Conservation (phyloP, 2,113 vertebrate genomes). For the Pluvianellus socialis region DNA sequence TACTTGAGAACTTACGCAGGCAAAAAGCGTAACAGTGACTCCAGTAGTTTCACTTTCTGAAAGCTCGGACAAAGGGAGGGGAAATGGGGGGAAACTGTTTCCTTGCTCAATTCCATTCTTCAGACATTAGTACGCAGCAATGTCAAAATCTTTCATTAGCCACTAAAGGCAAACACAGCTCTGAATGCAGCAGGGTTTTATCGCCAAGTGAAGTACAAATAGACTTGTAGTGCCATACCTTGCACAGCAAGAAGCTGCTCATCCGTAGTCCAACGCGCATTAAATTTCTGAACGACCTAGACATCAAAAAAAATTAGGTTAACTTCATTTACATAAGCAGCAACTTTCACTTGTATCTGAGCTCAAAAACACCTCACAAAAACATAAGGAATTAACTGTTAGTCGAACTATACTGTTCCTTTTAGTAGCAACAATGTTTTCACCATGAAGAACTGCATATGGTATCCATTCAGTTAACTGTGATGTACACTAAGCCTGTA, state of each 20-base stretch:
- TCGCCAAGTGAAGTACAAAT: neutral
- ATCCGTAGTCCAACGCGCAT: conserved; percentile 95
- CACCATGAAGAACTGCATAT: neutral
- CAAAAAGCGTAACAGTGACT: neutral
- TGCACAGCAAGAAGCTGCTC: conserved; percentile 97
- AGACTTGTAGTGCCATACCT: conserved; percentile 76
- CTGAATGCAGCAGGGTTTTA: neutral
- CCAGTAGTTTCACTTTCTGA: neutral
- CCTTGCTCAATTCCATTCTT: neutral
- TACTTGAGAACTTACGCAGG: neutral
- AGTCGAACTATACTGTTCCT: neutral
- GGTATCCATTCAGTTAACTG: neutral
- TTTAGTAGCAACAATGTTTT: neutral
- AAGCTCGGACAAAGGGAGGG: neutral
- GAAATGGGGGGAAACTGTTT: neutral
- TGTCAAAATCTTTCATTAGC: neutral
- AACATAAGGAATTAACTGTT: neutral
- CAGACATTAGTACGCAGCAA: neutral
- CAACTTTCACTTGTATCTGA: neutral
- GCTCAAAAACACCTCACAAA: neutral
- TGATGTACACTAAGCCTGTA: neutral
- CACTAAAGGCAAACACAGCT: neutral
- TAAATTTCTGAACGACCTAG: conserved; percentile 90
- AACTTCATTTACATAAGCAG: neutral
- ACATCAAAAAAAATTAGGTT: neutral